phyloP scores from a whole-genome alignment of 2,888 invertebrate species.

The Dimorphilus gyrociliatus region DNA sequence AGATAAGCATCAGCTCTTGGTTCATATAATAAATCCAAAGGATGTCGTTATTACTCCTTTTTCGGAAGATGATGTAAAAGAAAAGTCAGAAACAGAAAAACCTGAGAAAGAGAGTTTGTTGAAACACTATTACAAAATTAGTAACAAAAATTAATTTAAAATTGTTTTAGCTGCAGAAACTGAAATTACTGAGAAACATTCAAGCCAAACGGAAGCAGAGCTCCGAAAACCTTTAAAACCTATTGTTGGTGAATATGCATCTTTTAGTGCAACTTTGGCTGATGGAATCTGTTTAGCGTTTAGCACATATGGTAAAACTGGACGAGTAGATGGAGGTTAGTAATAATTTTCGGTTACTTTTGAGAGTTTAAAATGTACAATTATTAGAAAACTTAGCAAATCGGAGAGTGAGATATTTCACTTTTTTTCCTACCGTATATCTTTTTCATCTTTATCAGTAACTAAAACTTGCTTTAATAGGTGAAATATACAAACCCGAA shows the following conservation, averaged over 20 bases:
- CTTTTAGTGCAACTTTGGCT: slow-evolving; percentile 23
- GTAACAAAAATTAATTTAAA: background rate
- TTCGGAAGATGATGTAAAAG: slow-evolving; percentile 8
- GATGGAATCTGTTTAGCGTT: slow-evolving; percentile 31
- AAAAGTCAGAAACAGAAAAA: slow-evolving; percentile 21
- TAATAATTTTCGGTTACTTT: background rate
- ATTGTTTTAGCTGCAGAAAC: background rate
- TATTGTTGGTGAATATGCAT: slow-evolving; percentile 21
- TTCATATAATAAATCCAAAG: slow-evolving; percentile 31
- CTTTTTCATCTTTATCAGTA: too few species aligned
- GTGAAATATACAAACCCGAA: too few species aligned
- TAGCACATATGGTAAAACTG: slow-evolving; percentile 27
- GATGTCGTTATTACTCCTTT: slow-evolving; percentile 5
- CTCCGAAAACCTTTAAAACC: slow-evolving; percentile 6
- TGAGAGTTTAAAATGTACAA: too few species aligned
- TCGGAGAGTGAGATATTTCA: too few species aligned
- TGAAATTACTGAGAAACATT: slow-evolving; percentile 1
- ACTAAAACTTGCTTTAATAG: too few species aligned
- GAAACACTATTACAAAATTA: background rate
- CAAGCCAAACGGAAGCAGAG: background rate
- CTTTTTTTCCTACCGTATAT: too few species aligned
- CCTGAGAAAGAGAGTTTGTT: slow-evolving; percentile 15
- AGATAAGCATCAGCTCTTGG: slow-evolving; percentile 31
- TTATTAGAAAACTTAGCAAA: too few species aligned
- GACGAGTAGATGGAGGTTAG: slow-evolving; percentile 10